These are phyloP conservation scores for Rallus limicola DNA, from an alignment of 2,113 vertebrate genomes.

Conservation along the genomic window DNA sequence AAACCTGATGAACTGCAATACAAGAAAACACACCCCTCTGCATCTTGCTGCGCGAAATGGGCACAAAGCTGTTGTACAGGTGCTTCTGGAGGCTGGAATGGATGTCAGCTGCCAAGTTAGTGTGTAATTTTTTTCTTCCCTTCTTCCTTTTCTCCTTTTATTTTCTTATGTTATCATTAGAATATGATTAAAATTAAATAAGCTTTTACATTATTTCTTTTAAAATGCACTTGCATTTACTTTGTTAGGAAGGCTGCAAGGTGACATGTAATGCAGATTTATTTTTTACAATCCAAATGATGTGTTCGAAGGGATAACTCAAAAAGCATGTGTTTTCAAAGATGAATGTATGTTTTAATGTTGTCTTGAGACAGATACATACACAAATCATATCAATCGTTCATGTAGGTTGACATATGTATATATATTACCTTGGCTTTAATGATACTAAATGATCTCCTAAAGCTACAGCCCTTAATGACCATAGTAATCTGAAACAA, in stretches of 20 bases:
- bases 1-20: slow-evolving; percentile 90
- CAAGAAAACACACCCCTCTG: slow-evolving; percentile 89
- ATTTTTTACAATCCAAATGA: neutral
- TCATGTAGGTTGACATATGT: neutral
- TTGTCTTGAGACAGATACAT: neutral
- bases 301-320: neutral
- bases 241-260: neutral
- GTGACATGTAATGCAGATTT: neutral
- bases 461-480: neutral
- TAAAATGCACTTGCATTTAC: neutral
- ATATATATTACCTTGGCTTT: neutral
- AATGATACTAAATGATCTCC: neutral
- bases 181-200: neutral
- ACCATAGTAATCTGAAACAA: neutral
- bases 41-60: slow-evolving; percentile 97
- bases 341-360: neutral
- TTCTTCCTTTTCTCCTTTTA: neutral
- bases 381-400: neutral
- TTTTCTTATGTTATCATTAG: neutral
- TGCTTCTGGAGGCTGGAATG: slow-evolving; percentile 92
- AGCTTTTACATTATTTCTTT: neutral
- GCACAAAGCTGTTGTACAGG: slow-evolving; percentile 88
- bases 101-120: slow-evolving; percentile 94
- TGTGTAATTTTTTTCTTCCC: neutral
- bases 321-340: neutral